These are phyloP conservation scores for Meles meles DNA, from an alignment of 2,113 vertebrate genomes.

Conservation along the genomic window DNA sequence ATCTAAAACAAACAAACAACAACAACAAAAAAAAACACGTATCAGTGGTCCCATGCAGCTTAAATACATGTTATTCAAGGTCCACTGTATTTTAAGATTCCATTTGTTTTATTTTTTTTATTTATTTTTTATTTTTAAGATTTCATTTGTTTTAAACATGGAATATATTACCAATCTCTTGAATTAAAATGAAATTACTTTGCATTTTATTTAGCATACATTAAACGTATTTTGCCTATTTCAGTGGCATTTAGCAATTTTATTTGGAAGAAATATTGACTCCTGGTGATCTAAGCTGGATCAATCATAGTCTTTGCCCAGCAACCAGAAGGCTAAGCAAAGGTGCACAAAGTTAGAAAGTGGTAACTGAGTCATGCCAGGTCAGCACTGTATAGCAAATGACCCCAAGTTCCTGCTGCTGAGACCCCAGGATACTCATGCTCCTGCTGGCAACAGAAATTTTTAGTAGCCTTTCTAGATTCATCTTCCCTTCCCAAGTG, in stretches of 20 bases:
- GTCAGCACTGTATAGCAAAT: background rate
- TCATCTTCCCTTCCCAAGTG: background rate
- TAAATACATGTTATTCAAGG: background rate
- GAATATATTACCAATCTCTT: background rate
- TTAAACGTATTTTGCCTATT: background rate
- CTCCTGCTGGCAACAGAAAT: background rate
- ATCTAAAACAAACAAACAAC: background rate
- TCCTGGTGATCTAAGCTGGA: background rate
- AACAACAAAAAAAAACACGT: background rate
- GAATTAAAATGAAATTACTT: background rate
- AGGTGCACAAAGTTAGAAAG: background rate
- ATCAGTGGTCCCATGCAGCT: background rate
- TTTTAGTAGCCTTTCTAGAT: background rate
- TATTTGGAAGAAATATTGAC: background rate
- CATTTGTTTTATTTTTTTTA: background rate
- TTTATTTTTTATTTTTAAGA: background rate
- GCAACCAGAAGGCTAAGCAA: background rate
- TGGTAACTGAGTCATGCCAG: background rate
- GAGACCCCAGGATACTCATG: background rate
- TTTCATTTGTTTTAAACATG: background rate
- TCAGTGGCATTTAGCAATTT: background rate
- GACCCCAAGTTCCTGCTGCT: background rate
- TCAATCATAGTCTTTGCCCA: background rate
- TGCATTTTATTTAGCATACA: background rate
- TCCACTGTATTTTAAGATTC: background rate